Conservation (phyloP, 2,888 invertebrate species). For the Rotaria magnacalcarata region DNA sequence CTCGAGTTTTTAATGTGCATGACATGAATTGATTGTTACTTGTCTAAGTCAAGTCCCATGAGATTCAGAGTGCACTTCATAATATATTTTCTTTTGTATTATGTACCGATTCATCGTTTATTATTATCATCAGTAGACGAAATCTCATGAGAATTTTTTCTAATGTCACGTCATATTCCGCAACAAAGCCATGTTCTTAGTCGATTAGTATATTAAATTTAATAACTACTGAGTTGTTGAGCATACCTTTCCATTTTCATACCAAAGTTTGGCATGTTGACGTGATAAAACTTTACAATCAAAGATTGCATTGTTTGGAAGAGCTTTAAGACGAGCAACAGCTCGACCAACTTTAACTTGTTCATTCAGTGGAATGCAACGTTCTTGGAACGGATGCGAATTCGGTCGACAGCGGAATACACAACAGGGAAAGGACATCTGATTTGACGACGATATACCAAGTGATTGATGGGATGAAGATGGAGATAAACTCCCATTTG, state of each 20-base stretch:
- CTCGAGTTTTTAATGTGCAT: too few species aligned
- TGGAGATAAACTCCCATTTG: conserved; percentile 6
- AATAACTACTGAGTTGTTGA: neutral
- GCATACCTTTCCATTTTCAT: conserved; percentile 78
- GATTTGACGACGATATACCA: neutral
- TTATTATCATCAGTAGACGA: too few species aligned
- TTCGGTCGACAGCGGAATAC: conserved; percentile 24
- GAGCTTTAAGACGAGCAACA: conserved; percentile 83
- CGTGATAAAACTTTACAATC: conserved; percentile 97
- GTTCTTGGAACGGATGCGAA: conserved; percentile 50
- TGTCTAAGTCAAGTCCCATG: too few species aligned
- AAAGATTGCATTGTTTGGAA: conserved; percentile 88
- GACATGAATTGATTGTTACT: too few species aligned
- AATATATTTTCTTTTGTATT: too few species aligned
- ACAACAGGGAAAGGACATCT: neutral
- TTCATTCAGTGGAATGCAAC: conserved; percentile 73
- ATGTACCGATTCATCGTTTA: too few species aligned
- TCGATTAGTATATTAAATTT: too few species aligned
- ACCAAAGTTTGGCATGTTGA: conserved; percentile 94
- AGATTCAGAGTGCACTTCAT: too few species aligned
- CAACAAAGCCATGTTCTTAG: too few species aligned
- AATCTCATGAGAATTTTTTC: too few species aligned
- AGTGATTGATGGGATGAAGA: conserved; percentile 9
- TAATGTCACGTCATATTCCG: too few species aligned
- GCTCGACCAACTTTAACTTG: conserved; percentile 88